Conservation (phyloP, 2,888 invertebrate genomes). For the Drosophila parthenogenetica region DNA sequence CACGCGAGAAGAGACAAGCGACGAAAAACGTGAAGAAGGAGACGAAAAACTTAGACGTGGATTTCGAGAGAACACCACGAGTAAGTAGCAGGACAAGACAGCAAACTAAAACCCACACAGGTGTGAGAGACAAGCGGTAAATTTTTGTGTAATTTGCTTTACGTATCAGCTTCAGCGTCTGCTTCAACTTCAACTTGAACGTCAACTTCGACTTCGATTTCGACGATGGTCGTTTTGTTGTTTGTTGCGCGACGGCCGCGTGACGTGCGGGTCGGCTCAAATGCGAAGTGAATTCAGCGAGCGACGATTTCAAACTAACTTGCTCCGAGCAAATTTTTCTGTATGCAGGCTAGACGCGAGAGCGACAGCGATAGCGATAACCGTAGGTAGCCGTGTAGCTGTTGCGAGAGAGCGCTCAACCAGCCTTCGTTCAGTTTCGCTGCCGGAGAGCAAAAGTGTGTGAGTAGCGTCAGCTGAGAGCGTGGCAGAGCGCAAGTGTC, state of each 20-base stretch:
- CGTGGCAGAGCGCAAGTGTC: conserved; percentile 65
- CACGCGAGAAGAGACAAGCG: conserved; percentile 33
- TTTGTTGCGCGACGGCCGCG: conserved; percentile 65
- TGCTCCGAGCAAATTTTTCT: conserved; percentile 33
- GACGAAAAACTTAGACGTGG: conserved; percentile 1
- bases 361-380: conserved; percentile 3
- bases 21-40: conserved; percentile 12
- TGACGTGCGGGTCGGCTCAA: conserved; percentile 54
- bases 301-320: conserved; percentile 80
- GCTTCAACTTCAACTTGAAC: conserved; percentile 39
- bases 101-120: conserved; percentile 35
- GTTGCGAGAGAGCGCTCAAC: background rate
- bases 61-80: conserved; percentile 25
- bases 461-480: conserved; percentile 19
- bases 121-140: conserved; percentile 49
- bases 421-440: conserved; percentile 49
- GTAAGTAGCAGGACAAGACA: conserved; percentile 32
- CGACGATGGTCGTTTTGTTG: conserved; percentile 57
- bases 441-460: conserved; percentile 10
- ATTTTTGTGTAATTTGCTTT: conserved; percentile 49
- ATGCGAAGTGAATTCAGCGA: conserved; percentile 73
- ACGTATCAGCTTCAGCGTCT: conserved; percentile 38
- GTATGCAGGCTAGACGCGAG: conserved; percentile 32
- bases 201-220: conserved; percentile 43
- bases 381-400: background rate